Evolutionary conservation across 2,888 invertebrate genomes (phyloP), one percentile per base, ranked within the genome.

Genomic region (Onchidella celtica): DNA sequence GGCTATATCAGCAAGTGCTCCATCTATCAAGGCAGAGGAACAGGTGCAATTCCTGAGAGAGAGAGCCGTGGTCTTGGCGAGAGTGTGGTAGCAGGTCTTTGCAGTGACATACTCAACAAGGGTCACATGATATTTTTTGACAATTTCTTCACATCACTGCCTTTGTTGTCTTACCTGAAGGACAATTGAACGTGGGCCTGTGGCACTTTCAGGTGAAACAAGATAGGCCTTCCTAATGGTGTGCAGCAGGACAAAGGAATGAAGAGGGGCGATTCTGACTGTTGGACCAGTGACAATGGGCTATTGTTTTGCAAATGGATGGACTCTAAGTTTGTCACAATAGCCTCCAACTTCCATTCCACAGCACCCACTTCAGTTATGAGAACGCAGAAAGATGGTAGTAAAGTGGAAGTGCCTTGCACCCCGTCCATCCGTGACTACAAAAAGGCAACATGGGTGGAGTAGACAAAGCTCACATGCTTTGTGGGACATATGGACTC

Each of bases 381-480:
- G 47, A 27, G 63, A 27, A 83, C 72, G 24, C 70, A 73, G 27
- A 73, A 79, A 59, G 69, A 73, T 72, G 72, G 79, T 3, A 47
- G 32, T 17, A 59, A 36, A 4, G 47, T 66, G 21, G 73, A 82
- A 29, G 59, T 82, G 24, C 55, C 77, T n/a, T 79, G 75, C 61
- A 80, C 81, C 1, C 32, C 34, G 3, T 29, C 75, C 27, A 68
- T 80, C 6, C 55, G 61, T 9, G 47, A 72, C 21, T 84, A 84
- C 59, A 81, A 81, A 17, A n/a, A n/a, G 21, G 1, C 27, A 65
- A 59, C 73, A 84, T 84, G 79, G 75, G 75, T 59, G 81, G 85
- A 36, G 83, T 83, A 3, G 85, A 85, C 66, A 80, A 79, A 32
- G 81, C 85, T 17, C 83, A 85, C 61, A 80, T 80, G 65, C 75